Conservation (phyloP, 2,797 vertebrate genomes). For the Enteromius mattozi region DNA sequence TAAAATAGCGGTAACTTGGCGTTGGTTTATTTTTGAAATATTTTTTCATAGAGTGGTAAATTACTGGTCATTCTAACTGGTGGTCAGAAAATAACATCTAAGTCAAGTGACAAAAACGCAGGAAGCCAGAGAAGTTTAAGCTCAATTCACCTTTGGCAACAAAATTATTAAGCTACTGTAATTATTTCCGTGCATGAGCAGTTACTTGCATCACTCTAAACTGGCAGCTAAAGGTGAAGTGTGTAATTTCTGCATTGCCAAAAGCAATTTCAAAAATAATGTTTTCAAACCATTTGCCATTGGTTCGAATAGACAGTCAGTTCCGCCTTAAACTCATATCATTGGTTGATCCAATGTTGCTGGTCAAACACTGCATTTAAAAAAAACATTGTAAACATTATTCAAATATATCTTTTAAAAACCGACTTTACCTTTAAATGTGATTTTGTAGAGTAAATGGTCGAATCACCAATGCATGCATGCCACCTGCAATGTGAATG, state of each 20-base stretch:
- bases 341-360: not conserved
- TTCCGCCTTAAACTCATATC: not conserved
- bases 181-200: not conserved
- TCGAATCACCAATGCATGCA: not conserved
- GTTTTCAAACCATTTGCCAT: not conserved
- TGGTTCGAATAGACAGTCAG: not conserved
- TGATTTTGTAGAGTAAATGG: not conserved
- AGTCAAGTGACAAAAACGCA: not conserved
- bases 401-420: not conserved
- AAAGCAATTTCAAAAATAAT: not conserved
- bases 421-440: not conserved
- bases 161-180: not conserved
- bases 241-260: not conserved
- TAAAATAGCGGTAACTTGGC: not conserved
- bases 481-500: not conserved
- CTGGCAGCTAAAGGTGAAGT: conserved; percentile 5
- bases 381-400: not conserved
- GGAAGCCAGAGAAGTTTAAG: not conserved
- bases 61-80: not conserved
- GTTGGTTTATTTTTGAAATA: not conserved
- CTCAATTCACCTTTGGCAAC: not conserved
- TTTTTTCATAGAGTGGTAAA: not conserved
- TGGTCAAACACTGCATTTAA: not conserved
- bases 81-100: not conserved
- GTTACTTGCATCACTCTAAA: conserved; percentile 6